Evolutionary conservation across 2,797 vertebrate genomes (phyloP).

Genomic region (Enteromius anoplus): DNA sequence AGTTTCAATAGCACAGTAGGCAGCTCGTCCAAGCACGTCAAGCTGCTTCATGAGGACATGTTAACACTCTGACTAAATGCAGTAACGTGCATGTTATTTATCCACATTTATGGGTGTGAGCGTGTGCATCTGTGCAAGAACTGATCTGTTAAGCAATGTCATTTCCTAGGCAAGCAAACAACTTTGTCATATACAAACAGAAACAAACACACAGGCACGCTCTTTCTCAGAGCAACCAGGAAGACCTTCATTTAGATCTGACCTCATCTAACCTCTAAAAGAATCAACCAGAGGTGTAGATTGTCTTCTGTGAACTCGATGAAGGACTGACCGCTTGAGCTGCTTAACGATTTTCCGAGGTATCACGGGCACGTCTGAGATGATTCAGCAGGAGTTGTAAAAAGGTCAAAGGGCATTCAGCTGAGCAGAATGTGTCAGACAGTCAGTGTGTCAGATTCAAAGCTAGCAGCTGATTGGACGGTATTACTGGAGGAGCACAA

Average conservation of each 20-base stretch:
- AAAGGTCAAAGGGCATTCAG: conserved; percentile 12
- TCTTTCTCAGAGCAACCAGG: not conserved
- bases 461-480: not conserved
- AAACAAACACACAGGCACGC: conserved; percentile 18
- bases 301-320: not conserved
- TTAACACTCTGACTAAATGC: conserved; percentile 2
- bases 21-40: not conserved
- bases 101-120: not conserved
- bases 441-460: not conserved
- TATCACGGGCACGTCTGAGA: not conserved
- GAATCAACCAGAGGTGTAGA: not conserved
- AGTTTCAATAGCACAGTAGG: not conserved
- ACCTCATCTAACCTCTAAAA: not conserved
- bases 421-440: not conserved
- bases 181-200: conserved; percentile 20
- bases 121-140: conserved; percentile 19
- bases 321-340: not conserved
- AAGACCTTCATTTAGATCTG: not conserved
- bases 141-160: conserved; percentile 23
- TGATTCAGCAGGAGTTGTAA: not conserved
- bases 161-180: conserved; percentile 34
- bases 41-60: not conserved
- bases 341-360: conserved; percentile 8
- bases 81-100: not conserved
- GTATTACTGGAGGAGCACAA: not conserved